Evolutionary conservation across 92 coral and sea anemone genomes (phyloP).

Genomic region (Pocillopora grandis): DNA sequence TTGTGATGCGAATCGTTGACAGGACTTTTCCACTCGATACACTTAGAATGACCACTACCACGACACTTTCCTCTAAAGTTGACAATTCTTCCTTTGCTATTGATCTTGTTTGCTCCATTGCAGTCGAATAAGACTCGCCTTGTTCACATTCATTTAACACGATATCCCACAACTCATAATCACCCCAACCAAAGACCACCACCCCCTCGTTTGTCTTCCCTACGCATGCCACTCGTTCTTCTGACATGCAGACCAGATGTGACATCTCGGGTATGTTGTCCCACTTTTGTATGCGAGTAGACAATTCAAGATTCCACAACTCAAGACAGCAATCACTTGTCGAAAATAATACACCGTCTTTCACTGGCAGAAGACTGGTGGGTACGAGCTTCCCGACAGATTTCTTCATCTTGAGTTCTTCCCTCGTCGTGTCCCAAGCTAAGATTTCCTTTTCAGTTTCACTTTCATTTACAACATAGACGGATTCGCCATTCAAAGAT

Average conservation of each 20-base stretch:
- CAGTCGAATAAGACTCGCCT: no score
- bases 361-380: background rate
- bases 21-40: background rate
- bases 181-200: no score
- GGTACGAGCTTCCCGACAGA: no score
- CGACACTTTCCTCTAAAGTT: no score
- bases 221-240: background rate
- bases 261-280: background rate
- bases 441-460: background rate
- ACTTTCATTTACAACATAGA: background rate
- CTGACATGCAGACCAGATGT: background rate
- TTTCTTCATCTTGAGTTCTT: background rate
- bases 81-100: no score
- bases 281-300: slow-evolving; percentile 1
- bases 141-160: no score
- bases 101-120: no score
- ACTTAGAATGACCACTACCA: background rate
- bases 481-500: background rate
- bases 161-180: no score
- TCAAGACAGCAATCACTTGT: background rate
- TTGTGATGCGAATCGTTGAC: background rate
- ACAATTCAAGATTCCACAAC: background rate
- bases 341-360: background rate
- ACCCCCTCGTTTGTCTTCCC: no score
- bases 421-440: background rate